Percentiles rank a stretch among this genome's conserved stretches.
phyloP scores from a whole-genome alignment of 2,113 vertebrate species.

The Heloderma charlesbogerti region DNA sequence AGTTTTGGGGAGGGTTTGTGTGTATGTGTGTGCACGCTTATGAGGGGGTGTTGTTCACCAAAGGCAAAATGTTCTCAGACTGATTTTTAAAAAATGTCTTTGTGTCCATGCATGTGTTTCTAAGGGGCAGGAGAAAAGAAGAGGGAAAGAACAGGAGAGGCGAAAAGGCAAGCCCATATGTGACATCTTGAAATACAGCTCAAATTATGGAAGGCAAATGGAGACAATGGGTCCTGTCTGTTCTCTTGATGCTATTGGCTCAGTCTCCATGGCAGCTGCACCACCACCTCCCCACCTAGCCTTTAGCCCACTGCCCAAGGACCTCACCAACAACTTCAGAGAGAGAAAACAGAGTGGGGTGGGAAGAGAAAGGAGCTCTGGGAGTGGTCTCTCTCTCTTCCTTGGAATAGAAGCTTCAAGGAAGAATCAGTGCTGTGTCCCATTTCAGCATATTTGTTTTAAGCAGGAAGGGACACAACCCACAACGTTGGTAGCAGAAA shows the following conservation, averaged over 20 bases:
- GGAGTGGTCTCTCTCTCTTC: neutral
- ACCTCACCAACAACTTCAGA: neutral
- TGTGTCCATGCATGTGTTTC: neutral
- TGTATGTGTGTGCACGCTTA: neutral
- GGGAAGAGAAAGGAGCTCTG: neutral
- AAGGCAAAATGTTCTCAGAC: slow-evolving; percentile 15
- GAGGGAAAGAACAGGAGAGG: neutral
- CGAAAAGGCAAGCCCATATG: neutral
- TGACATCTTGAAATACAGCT: slow-evolving; percentile 27
- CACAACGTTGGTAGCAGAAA: neutral
- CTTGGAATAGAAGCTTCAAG: neutral
- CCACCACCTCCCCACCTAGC: neutral
- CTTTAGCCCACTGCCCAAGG: neutral
- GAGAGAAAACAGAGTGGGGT: neutral
- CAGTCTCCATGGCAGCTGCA: neutral
- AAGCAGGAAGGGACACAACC: neutral
- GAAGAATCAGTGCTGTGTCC: neutral
- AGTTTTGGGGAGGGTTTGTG: neutral
- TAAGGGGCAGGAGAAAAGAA: slow-evolving; percentile 1
- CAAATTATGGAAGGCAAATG: slow-evolving; percentile 27
- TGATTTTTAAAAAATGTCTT: neutral
- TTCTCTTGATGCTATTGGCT: slow-evolving; percentile 24
- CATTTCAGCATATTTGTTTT: neutral
- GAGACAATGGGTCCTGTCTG: slow-evolving; percentile 21
- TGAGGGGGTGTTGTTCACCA: neutral